Evolutionary conservation across 2,888 invertebrate genomes (phyloP), one percentile per base, ranked within the genome.

Genomic region (Melipona bicolor): DNA sequence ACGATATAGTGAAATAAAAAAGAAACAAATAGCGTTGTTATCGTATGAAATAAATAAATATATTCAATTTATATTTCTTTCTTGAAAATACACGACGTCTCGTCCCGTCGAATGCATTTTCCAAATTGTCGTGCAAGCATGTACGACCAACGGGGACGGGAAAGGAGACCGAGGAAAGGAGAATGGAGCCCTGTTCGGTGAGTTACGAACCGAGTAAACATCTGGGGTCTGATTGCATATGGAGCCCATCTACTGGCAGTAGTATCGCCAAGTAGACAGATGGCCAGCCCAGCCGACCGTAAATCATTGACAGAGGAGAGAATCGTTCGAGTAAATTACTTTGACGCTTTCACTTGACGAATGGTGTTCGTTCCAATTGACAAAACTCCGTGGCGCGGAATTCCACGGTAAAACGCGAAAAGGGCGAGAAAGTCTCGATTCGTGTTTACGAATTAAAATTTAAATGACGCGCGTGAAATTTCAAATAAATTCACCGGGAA

Each of bases 221-320:
- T 27, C n/a, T 27, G 11, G 59, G 17, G 83, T 62, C 83, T 76
- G 87, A 68, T 68, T 52, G 71, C 68, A 71, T 24, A 61, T 56
- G 62, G 68, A 61, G 54, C 62, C 24, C 54, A 17, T 77, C 75
- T 69, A 86, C 86, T 82, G 86, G 24, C 36, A 82, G 81, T 72
- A 49, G 81, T 49, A 74, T 50, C 21, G 56, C 52, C 74, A 61
- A 43, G 17, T 9, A 24, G 74, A 17, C 27, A 2, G 36, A 59
- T 17, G 24, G 64, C 62, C 83, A 32, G 65, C 32, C 62, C 83
- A 32, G 65, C 43, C 74, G 59, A 27, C 36, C 64, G 72, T 69
- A 65, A 59, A 49, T 81, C 69, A 68, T 72, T 54, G 49, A 43
- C 65, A n/a, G 62, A 54, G 54, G 17, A 27, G 24, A 36, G 61